These are phyloP conservation scores for Orcinus orca DNA, from an alignment of 2,113 vertebrate genomes.

Conservation along the genomic window DNA sequence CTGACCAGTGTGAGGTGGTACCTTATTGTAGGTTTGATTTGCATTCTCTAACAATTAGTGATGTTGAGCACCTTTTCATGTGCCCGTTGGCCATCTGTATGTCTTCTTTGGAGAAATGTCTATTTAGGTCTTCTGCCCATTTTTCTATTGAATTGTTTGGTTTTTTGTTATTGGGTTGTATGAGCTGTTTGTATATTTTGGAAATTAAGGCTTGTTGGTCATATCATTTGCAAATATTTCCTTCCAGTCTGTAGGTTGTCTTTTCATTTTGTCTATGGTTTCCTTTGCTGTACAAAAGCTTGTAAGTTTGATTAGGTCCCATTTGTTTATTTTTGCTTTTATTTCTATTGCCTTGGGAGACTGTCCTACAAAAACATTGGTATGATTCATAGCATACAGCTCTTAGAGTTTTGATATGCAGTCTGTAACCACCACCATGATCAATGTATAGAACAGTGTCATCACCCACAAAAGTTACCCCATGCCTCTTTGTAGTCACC, in stretches of 20 bases:
- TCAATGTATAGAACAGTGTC: neutral
- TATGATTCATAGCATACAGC: neutral
- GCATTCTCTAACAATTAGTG: neutral
- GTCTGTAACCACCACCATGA: neutral
- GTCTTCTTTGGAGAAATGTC: neutral
- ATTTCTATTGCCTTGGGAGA: neutral
- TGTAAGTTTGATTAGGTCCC: neutral
- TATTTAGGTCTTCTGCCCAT: neutral
- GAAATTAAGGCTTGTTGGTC: neutral
- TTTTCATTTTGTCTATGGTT: neutral
- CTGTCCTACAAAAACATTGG: neutral
- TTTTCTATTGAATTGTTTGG: no score
- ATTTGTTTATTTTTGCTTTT: neutral
- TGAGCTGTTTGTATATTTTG: neutral
- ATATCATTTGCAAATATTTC: neutral
- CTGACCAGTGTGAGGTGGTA: no score
- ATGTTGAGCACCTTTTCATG: neutral
- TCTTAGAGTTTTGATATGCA: neutral
- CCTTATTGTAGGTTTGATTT: no score
- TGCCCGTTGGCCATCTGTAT: neutral
- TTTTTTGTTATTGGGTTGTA: neutral
- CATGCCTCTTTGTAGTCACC: accelerated
- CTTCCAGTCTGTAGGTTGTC: neutral
- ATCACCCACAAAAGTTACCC: neutral
- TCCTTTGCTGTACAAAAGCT: neutral